Evolutionary conservation across 2,797 vertebrate species (phyloP).

Genomic region (Sebastolobus alascanus): DNA sequence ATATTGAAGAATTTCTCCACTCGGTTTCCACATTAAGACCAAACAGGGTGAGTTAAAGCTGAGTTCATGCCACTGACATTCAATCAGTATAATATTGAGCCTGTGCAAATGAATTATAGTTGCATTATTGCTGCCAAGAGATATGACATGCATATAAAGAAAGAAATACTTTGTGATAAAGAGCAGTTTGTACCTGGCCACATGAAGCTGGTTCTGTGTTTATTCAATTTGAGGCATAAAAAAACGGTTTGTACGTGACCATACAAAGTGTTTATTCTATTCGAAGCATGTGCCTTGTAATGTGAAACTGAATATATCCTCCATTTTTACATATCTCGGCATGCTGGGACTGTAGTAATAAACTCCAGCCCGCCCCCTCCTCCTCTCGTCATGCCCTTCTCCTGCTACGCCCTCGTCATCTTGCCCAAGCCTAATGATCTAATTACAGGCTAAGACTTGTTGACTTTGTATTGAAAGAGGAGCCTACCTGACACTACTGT

Average conservation of each 20-base stretch:
- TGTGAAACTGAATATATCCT: slow-evolving; percentile 49
- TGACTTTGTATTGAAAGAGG: slow-evolving; percentile 75
- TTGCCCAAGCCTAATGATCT: slow-evolving; percentile 81
- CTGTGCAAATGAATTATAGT: not conserved
- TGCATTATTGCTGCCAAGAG: not conserved
- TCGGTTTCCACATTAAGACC: not conserved
- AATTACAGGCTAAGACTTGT: slow-evolving; percentile 86
- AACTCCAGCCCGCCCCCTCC: slow-evolving; percentile 47
- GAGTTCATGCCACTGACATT: not conserved
- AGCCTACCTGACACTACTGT: slow-evolving; percentile 73
- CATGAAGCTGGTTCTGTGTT: slow-evolving; percentile 12
- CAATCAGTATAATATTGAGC: not conserved
- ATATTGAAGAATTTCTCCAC: not conserved
- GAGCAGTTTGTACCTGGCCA: not conserved
- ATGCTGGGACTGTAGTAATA: slow-evolving; percentile 58
- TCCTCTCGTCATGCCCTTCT: slow-evolving; percentile 45
- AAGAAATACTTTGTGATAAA: slow-evolving; percentile 11
- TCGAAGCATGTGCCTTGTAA: slow-evolving; percentile 33
- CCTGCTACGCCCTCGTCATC: slow-evolving; percentile 57
- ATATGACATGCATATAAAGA: not conserved
- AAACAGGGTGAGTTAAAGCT: not conserved
- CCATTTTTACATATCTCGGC: slow-evolving; percentile 62
- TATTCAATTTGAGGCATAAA: slow-evolving; percentile 9
- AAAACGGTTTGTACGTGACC: no score
- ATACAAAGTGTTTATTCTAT: slow-evolving; percentile 4